These are phyloP conservation scores for Xestia c-nigrum DNA, from an alignment of 2,888 invertebrate species.

Conservation along the genomic window DNA sequence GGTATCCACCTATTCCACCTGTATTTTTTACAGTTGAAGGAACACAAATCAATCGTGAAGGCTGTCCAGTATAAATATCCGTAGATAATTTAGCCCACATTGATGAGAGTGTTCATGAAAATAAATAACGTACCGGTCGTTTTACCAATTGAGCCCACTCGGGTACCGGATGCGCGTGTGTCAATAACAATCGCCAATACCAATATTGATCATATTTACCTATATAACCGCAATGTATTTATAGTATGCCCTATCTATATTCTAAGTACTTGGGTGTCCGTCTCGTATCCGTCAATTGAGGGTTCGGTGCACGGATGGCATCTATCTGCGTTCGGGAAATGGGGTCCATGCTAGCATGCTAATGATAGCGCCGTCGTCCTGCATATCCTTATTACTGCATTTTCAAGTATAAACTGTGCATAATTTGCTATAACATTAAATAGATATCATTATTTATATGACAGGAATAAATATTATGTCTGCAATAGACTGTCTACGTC, in stretches of 20 bases:
- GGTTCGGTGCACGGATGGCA: conserved; percentile 73
- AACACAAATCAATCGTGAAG: conserved; percentile 56
- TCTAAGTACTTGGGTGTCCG: conserved; percentile 47
- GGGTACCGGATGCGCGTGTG: conserved; percentile 69
- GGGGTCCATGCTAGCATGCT: conserved; percentile 45
- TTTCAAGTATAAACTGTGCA: conserved; percentile 5
- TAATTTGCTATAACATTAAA: not conserved
- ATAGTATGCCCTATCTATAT: conserved; percentile 12
- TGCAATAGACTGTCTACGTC: conserved; percentile 18
- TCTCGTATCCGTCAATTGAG: conserved; percentile 74
- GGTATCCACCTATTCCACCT: conserved; percentile 16
- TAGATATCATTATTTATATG: conserved; percentile 7
- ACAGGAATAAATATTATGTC: conserved; percentile 9
- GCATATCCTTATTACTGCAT: conserved; percentile 20
- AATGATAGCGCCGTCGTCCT: conserved; percentile 8
- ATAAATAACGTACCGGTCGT: conserved; percentile 69
- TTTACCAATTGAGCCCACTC: conserved; percentile 71
- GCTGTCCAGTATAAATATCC: conserved; percentile 44
- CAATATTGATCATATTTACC: conserved; percentile 58
- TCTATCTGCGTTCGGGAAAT: conserved; percentile 65
- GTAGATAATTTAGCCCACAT: conserved; percentile 55
- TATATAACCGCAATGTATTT: conserved; percentile 29
- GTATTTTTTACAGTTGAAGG: conserved; percentile 38
- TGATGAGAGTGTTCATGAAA: conserved; percentile 60
- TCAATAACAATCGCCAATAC: conserved; percentile 70